Base-by-base conservation (phyloP, 53 echinoderm and acorn worm genomes). In the Temnopleurus reevesii region DNA sequence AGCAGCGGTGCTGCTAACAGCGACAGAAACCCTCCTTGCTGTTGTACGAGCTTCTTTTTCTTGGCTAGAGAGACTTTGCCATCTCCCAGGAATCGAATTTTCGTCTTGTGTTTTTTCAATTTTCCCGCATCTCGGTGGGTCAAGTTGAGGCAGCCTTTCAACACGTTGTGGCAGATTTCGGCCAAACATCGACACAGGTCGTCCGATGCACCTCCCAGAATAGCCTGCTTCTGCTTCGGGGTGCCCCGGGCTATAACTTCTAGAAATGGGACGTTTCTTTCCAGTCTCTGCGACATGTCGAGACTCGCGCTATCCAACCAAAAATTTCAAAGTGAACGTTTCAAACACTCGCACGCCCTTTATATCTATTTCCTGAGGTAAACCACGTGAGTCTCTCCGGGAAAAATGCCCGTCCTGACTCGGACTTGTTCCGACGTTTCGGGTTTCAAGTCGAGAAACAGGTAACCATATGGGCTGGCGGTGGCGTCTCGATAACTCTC, bases 211-310 rank as follows among this genome's bases (percentile, higher is more conserved):
- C 92, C 93, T 41, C 90, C 44, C 6, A 96, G 45, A 2, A 94
- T 51, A 38, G 86, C 93, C 65, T 91, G 77, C 29, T 92, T 89
- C 76, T 94, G 94, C 45, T 63, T 77, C 2, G 63, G 77, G 6
- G 66, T 90, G 17, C 96, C 93, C 45, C 65, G 76, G 0, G 93
- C 94, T 19, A 94, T 57, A 0, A 94, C 94, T 18, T 94, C 91
- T 2, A 94, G 64, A 49, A 91, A 90, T 24, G 92, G 91, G 47
- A 47, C 81, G 83, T 92, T 81, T n/a, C 92, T 83, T 76, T 59
- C 19, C 43, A 84, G 13, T 38, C 43, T 0, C 12, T 58, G 56
- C 1, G 84, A 58, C 84, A 84, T 84, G 41, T 19, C 34, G 4
- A 83, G 83, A 83, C 12, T 2, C 2, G 0, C 4, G 1, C 0